Percentiles rank a stretch among this genome's conserved stretches.
Conservation (phyloP, 1,140 invertebrate genomes). For the Tetragonula clypearis region DNA sequence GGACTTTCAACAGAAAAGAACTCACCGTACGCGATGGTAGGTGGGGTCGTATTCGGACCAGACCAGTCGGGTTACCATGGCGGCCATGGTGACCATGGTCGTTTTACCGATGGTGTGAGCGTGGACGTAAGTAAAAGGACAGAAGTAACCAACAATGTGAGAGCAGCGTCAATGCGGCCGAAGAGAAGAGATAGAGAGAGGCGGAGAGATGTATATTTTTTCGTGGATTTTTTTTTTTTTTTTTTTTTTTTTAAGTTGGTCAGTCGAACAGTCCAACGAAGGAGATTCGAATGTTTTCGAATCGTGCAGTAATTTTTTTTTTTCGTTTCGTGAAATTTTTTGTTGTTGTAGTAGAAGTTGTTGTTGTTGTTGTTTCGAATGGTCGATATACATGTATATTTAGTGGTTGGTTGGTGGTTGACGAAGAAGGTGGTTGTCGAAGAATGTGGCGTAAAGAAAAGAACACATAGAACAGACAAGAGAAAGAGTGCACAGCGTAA, state of each 20-base stretch:
- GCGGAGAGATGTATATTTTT: slow-evolving; percentile 27
- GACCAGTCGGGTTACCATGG: slow-evolving; percentile 77
- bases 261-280: slow-evolving; percentile 49
- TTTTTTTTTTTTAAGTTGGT: slow-evolving; percentile 42
- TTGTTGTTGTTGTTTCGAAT: slow-evolving; percentile 63
- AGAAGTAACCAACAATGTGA: slow-evolving; percentile 82
- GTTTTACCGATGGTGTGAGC: slow-evolving; percentile 74
- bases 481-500: slow-evolving; percentile 80
- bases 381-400: slow-evolving; percentile 63
- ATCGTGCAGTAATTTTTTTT: slow-evolving; percentile 1
- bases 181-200: slow-evolving; percentile 64
- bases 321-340: slow-evolving; percentile 39
- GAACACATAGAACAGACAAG: slow-evolving; percentile 82
- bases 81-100: slow-evolving; percentile 70
- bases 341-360: slow-evolving; percentile 49
- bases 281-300: slow-evolving; percentile 39
- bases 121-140: slow-evolving; percentile 80
- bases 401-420: slow-evolving; percentile 72
- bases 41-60: slow-evolving; percentile 77
- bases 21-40: slow-evolving; percentile 81
- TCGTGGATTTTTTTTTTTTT: slow-evolving; percentile 31
- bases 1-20: slow-evolving; percentile 76
- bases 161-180: slow-evolving; percentile 80
- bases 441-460: slow-evolving; percentile 79
- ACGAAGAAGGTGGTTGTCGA: slow-evolving; percentile 74